These are phyloP conservation scores for Dermochelys coriacea DNA, from an alignment of 2,797 vertebrate genomes.

Conservation along the genomic window DNA sequence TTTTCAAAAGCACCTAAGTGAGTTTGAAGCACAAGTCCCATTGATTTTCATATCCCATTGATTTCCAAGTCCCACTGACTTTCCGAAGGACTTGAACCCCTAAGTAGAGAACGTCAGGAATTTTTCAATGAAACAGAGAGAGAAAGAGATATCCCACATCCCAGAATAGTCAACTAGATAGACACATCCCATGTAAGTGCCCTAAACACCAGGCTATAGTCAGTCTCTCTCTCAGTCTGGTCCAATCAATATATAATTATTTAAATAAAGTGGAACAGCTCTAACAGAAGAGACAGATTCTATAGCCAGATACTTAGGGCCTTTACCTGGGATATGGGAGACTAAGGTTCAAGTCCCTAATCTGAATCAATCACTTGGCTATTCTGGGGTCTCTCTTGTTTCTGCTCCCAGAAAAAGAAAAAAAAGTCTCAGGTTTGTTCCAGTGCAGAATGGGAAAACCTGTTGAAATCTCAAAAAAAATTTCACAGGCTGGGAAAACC, in stretches of 20 bases:
- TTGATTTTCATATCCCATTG: background rate
- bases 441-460: background rate
- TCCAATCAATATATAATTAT: background rate
- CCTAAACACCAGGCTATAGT: background rate
- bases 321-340: background rate
- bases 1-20: background rate
- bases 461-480: background rate
- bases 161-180: background rate
- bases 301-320: background rate
- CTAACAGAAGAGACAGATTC: background rate
- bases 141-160: background rate
- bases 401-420: background rate
- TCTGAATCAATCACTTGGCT: background rate
- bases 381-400: background rate
- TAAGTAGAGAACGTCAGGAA: background rate
- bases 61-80: background rate
- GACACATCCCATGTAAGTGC: background rate
- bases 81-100: background rate
- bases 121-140: background rate
- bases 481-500: background rate
- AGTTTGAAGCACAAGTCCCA: background rate
- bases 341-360: background rate
- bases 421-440: background rate
- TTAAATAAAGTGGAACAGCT: background rate
- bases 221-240: background rate